These are phyloP conservation scores for Onthophagus taurus DNA, from an alignment of 1,140 invertebrate genomes.

Conservation along the genomic window DNA sequence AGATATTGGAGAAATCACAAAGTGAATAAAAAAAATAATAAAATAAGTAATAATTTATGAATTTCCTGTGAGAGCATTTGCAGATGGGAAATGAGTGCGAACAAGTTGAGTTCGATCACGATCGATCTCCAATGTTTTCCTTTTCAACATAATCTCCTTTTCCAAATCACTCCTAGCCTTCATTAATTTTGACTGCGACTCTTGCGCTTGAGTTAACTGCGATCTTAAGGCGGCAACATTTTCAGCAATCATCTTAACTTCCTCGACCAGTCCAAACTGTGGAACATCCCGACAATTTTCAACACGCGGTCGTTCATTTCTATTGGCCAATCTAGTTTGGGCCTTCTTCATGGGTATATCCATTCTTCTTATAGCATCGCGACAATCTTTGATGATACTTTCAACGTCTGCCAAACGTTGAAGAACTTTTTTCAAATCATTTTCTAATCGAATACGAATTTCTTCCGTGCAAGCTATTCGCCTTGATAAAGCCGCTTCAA, in stretches of 20 bases:
- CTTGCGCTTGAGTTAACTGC: constrained; percentile 51
- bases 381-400: constrained; percentile 50
- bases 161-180: constrained; percentile 52
- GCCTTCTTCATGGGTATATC: constrained; percentile 66
- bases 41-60: too few relatives aligned
- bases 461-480: constrained; percentile 59
- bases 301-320: constrained; percentile 51
- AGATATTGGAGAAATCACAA: too few relatives aligned
- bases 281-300: constrained; percentile 62
- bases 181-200: constrained; percentile 48
- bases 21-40: too few relatives aligned
- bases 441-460: constrained; percentile 52
- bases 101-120: constrained; percentile 52
- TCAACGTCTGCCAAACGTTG: constrained; percentile 61
- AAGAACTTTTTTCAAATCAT: constrained; percentile 53
- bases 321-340: constrained; percentile 65
- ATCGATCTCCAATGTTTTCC: constrained; percentile 60
- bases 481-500: constrained; percentile 54
- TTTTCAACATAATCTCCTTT: constrained; percentile 61
- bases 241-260: constrained; percentile 58
- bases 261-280: constrained; percentile 62
- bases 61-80: constrained; percentile 51
- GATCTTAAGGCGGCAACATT: constrained; percentile 50
- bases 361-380: constrained; percentile 50
- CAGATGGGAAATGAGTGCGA: constrained; percentile 56